Percentiles rank a stretch among this genome's conserved stretches.
phyloP scores from a whole-genome alignment of 1,140 invertebrate genomes.

The Cheumatopsyche charites region DNA sequence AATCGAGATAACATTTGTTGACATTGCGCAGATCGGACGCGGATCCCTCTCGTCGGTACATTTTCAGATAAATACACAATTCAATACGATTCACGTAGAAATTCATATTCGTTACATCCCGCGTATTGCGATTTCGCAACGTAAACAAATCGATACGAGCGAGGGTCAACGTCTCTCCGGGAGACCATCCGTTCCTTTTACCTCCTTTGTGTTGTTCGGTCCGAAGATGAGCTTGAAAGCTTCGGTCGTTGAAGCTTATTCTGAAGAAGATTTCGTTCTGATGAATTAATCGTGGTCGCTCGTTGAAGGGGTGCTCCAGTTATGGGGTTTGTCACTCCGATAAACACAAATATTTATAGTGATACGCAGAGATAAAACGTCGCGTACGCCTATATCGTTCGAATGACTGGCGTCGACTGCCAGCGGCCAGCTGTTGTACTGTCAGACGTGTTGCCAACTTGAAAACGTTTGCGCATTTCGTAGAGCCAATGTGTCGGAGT shows the following conservation, averaged over 20 bases:
- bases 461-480: not conserved
- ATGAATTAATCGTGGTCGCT: no score
- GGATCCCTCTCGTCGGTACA: no score
- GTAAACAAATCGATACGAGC: constrained; percentile 47
- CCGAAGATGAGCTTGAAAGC: not conserved
- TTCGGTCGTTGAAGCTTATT: not conserved
- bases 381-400: not conserved
- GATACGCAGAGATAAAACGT: not conserved
- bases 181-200: constrained; percentile 7
- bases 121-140: constrained; percentile 4
- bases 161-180: constrained; percentile 24
- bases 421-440: constrained; percentile 32
- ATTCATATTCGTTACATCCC: no score
- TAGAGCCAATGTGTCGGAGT: not conserved
- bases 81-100: no score
- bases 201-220: constrained; percentile 28
- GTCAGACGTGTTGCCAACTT: constrained; percentile 9
- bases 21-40: no score
- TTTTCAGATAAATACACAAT: no score
- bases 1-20: no score
- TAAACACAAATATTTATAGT: constrained; percentile 30
- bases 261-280: no score
- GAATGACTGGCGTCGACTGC: constrained; percentile 19
- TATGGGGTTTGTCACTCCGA: no score
- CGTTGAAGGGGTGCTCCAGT: no score